Conservation (phyloP, 2,888 invertebrate species). For the Germaria angustata region DNA sequence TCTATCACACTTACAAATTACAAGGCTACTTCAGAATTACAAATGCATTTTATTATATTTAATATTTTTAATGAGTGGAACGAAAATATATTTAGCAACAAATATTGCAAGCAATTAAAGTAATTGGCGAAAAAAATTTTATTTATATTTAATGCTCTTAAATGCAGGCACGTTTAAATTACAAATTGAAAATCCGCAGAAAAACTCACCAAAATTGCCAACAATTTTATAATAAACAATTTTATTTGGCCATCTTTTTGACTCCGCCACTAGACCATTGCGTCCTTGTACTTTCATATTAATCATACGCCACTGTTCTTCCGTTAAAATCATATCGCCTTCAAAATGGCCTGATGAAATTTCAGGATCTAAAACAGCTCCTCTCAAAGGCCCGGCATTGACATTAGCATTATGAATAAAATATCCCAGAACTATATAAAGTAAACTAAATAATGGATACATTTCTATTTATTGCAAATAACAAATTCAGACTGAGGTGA, state of each 20-base stretch:
- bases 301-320: constrained; percentile 68
- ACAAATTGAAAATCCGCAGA: no score
- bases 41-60: no score
- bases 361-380: constrained; percentile 83
- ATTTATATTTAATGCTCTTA: no score
- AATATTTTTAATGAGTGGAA: no score
- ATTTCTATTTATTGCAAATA: constrained; percentile 27
- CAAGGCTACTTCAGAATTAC: no score
- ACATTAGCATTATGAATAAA: background rate
- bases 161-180: no score
- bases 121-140: no score
- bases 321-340: constrained; percentile 87
- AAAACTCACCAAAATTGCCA: constrained; percentile 70
- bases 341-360: constrained; percentile 87
- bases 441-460: background rate
- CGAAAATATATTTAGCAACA: no score
- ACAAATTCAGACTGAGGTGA: constrained; percentile 11
- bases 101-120: no score
- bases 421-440: background rate
- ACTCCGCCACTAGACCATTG: constrained; percentile 83
- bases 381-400: constrained; percentile 30
- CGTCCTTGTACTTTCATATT: constrained; percentile 72
- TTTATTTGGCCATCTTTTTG: constrained; percentile 84
- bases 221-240: constrained; percentile 83
- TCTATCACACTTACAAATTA: no score